Evolutionary conservation across 2,113 vertebrate genomes (phyloP).

Genomic region (Oxyruncus cristatus): DNA sequence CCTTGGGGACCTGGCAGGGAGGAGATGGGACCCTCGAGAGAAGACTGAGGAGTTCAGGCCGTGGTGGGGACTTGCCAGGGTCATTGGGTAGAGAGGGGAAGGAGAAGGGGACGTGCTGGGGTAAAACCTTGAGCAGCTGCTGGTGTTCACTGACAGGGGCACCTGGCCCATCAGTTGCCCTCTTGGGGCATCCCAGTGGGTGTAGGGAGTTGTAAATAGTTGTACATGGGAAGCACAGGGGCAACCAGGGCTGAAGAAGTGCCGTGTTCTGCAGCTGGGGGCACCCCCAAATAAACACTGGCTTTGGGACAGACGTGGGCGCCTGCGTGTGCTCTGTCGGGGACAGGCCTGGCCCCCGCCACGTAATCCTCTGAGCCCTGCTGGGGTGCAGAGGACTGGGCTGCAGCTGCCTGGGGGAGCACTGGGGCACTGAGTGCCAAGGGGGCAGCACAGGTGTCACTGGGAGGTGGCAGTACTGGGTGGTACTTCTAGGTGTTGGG

Average conservation of each 20-base stretch:
- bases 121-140: background rate
- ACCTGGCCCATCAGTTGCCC: background rate
- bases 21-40: background rate
- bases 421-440: background rate
- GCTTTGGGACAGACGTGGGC: background rate
- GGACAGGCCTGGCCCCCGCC: fast-evolving
- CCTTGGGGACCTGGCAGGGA: fast-evolving
- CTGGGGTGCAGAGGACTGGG: background rate
- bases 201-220: background rate
- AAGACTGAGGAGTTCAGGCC: background rate
- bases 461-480: background rate
- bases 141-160: fast-evolving
- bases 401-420: background rate
- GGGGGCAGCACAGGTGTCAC: fast-evolving
- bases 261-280: fast-evolving
- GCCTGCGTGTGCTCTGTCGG: background rate
- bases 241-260: background rate
- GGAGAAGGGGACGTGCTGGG: background rate
- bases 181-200: background rate
- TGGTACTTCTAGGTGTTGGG: background rate
- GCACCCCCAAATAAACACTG: conserved; percentile 27
- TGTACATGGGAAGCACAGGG: background rate
- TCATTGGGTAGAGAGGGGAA: background rate
- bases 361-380: fast-evolving
- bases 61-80: fast-evolving